These are phyloP conservation scores for Aleiodes alternator DNA, from an alignment of 2,888 invertebrate genomes.

Conservation along the genomic window DNA sequence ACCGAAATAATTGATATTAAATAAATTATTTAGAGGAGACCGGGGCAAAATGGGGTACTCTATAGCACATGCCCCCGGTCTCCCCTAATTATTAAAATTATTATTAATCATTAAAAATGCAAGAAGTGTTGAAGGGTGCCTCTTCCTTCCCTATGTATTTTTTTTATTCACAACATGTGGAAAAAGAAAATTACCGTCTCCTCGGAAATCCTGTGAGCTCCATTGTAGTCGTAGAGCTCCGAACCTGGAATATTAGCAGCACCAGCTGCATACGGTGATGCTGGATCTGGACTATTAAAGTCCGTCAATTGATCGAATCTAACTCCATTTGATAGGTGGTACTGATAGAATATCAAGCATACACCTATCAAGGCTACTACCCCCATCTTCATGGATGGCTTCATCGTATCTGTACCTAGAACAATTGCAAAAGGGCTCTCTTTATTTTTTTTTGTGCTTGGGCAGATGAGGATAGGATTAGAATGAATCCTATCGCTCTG, in stretches of 20 bases:
- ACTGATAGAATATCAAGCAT: slow-evolving; percentile 81
- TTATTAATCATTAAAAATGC: too few species aligned
- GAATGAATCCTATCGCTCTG: background rate
- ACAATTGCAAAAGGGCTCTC: slow-evolving; percentile 1
- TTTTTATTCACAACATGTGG: too few species aligned
- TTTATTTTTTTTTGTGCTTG: slow-evolving; percentile 1
- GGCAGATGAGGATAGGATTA: background rate
- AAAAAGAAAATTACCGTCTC: slow-evolving; percentile 60
- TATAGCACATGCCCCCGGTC: too few species aligned
- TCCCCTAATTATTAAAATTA: too few species aligned
- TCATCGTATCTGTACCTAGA: slow-evolving; percentile 73
- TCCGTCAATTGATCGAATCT: slow-evolving; percentile 67
- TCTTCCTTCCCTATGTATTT: too few species aligned
- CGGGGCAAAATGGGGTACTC: too few species aligned
- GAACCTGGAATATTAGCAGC: slow-evolving; percentile 61
- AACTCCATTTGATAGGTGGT: slow-evolving; percentile 78
- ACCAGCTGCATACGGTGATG: slow-evolving; percentile 54
- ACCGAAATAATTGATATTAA: too few species aligned
- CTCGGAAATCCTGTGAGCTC: slow-evolving; percentile 61
- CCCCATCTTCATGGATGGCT: slow-evolving; percentile 81
- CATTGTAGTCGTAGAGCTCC: slow-evolving; percentile 60
- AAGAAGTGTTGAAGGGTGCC: too few species aligned
- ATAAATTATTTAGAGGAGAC: too few species aligned
- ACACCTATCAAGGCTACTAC: slow-evolving; percentile 80
- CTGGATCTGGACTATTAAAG: slow-evolving; percentile 62